Conservation (phyloP, 1,140 invertebrate genomes). For the Hirudo medicinalis region DNA sequence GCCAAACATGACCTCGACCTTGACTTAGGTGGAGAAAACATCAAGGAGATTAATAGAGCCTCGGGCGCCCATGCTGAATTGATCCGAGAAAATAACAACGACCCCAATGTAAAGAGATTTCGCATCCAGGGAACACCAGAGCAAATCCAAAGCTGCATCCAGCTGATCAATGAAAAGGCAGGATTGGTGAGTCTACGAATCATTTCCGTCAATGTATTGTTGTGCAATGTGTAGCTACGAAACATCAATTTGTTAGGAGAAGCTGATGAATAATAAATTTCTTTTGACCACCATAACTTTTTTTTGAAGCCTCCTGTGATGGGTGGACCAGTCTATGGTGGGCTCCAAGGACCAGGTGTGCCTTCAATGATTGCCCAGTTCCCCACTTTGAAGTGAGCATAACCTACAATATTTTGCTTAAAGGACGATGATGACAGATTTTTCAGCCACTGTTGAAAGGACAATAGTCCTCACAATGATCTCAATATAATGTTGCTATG, state of each 20-base stretch:
- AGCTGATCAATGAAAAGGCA: slow-evolving; percentile 37
- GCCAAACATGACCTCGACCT: background rate
- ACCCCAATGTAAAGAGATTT: slow-evolving; percentile 40
- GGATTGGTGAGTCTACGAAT: slow-evolving; percentile 27
- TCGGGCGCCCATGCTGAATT: slow-evolving; percentile 74
- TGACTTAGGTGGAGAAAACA: slow-evolving; percentile 70
- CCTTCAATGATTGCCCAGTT: background rate
- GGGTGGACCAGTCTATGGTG: slow-evolving; percentile 10
- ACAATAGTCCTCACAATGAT: background rate
- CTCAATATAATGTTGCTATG: background rate
- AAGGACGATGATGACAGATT: background rate
- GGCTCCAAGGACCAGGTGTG: background rate
- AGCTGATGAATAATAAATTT: no score
- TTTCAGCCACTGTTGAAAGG: background rate
- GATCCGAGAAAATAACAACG: slow-evolving; percentile 34
- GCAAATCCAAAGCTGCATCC: slow-evolving; percentile 80
- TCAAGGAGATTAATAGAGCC: slow-evolving; percentile 81
- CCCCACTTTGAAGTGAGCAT: slow-evolving; percentile 2
- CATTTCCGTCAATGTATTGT: no score
- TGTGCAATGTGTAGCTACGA: no score
- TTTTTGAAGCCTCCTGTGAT: background rate
- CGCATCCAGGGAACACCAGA: slow-evolving; percentile 65
- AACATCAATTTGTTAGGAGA: no score
- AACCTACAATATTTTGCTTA: background rate
- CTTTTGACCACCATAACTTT: no score